Percentiles rank a stretch among this genome's conserved stretches.
Evolutionary conservation across 2,113 vertebrate genomes (phyloP).

Genomic region (Mobula birostris): DNA sequence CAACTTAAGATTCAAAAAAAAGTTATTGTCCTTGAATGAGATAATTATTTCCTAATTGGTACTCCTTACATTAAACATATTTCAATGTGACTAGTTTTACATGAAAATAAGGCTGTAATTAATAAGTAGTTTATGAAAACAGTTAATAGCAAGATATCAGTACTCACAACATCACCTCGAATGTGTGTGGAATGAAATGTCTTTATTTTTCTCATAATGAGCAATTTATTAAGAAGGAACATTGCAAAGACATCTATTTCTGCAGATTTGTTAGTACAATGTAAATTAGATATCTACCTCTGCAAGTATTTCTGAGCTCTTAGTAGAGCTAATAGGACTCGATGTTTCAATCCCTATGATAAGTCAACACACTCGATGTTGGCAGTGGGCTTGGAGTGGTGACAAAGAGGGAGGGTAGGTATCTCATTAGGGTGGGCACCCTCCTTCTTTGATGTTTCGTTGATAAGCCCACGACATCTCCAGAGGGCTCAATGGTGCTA

Average conservation of each 20-base stretch:
- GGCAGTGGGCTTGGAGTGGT: too few species aligned
- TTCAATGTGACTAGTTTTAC: neutral
- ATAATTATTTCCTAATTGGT: constrained; percentile 10
- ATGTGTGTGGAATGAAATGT: neutral
- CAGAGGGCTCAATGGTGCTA: too few species aligned
- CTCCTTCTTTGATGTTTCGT: too few species aligned
- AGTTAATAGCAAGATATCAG: neutral
- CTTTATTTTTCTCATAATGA: neutral
- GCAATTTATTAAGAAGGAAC: neutral
- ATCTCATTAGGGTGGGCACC: too few species aligned
- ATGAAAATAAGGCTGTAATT: neutral
- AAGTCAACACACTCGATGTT: too few species aligned
- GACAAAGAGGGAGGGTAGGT: too few species aligned
- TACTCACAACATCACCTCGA: neutral
- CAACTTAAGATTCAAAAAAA: neutral
- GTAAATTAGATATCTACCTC: neutral
- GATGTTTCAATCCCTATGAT: too few species aligned
- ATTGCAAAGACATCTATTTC: neutral
- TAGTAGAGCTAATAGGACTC: too few species aligned
- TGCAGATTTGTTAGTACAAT: neutral
- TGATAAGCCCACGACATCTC: too few species aligned
- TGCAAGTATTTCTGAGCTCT: neutral
- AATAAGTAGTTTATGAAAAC: constrained; percentile 5
- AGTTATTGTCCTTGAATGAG: neutral
- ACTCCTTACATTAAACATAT: neutral